A percentile compares a stretch with the other conserved stretches of the same genome.
Conservation (phyloP, 2,797 vertebrate genomes). For the Takifugu ocellatus region DNA sequence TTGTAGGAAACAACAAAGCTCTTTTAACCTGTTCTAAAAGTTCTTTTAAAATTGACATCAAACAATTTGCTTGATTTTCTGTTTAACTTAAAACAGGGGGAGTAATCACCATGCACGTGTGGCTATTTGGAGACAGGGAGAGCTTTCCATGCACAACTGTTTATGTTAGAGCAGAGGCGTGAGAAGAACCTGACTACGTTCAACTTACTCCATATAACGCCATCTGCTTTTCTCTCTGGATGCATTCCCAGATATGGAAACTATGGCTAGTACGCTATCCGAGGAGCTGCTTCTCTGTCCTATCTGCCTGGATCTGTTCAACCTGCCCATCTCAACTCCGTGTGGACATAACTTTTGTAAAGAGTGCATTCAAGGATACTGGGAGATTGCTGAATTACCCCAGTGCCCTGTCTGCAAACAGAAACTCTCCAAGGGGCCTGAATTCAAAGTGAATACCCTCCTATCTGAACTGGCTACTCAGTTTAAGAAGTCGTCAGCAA, state of each 20-base stretch:
- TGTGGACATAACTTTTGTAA: slow-evolving; percentile 76
- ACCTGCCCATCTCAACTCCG: slow-evolving; percentile 66
- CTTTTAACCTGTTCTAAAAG: neutral
- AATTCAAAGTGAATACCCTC: slow-evolving; percentile 69
- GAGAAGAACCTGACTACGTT: slow-evolving; percentile 18
- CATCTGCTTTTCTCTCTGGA: slow-evolving; percentile 52
- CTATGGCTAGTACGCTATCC: slow-evolving; percentile 45
- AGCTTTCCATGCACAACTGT: slow-evolving; percentile 37
- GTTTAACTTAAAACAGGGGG: slow-evolving; percentile 16
- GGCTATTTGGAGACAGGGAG: slow-evolving; percentile 44
- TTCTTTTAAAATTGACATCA: slow-evolving; percentile 1
- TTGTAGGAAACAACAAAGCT: neutral
- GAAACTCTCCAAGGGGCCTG: slow-evolving; percentile 52
- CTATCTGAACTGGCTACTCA: slow-evolving; percentile 58
- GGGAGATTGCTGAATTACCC: slow-evolving; percentile 47
- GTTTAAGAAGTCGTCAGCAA: slow-evolving; percentile 45
- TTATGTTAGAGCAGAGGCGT: slow-evolving; percentile 9
- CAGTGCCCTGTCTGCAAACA: slow-evolving; percentile 72
- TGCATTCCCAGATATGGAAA: slow-evolving; percentile 67
- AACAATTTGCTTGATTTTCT: neutral
- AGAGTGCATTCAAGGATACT: slow-evolving; percentile 66
- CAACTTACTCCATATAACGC: slow-evolving; percentile 31
- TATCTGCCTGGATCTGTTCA: slow-evolving; percentile 69
- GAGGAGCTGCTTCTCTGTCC: slow-evolving; percentile 69
- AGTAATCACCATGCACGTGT: slow-evolving; percentile 30